Evolutionary conservation across 1,140 invertebrate genomes (phyloP), one percentile per base, ranked within the genome.

Genomic region (Brachionus paranguensis): DNA sequence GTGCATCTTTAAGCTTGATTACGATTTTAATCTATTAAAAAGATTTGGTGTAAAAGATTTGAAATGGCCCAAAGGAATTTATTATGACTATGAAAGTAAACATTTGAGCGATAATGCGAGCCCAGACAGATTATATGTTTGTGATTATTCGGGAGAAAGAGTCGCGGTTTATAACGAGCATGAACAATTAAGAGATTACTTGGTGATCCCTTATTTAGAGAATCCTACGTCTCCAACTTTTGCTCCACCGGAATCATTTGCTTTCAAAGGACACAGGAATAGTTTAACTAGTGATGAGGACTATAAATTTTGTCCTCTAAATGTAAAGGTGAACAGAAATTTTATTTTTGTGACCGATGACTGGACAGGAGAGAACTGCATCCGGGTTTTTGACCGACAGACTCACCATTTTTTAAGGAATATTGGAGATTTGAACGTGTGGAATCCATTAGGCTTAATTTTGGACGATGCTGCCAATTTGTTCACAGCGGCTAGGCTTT

Each of bases 1-100:
- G n/a, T 81, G 78, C 47, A 81, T 81, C 14, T 81, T 81, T 24
- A 81, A 81, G n/a, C 78, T 81, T 68, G 78, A 81, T 47, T 81
- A 45, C 29, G 64, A 81, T 20, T 81, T 81, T 29, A 81, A 81
- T 81, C 0, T 81, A 33, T 17, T 81, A 6, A 81, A 81, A 33
- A 24, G 43, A 68, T 81, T 81, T 64, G 78, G 50, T 14, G 3
- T 64, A 11, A 60, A 68, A 43, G 78, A 81, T 81, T 27, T 81
- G 20, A 81, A 81, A 68, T 81, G 78, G 78, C 78, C 78, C 20
- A 81, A 68, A 65, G 78, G 78, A 12, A 41, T 81, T 14, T 81
- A 33, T 68, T 81, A 81, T 47, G 78, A 81, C 53, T 81, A 81
- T 81, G 78, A 81, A 20, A 45, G 29, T 12, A 68, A 81, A 37